A percentile compares a stretch with the other conserved stretches of the same genome.
These are phyloP conservation scores for Cairina moschata DNA, from an alignment of 2,113 vertebrate species.

Conservation along the genomic window DNA sequence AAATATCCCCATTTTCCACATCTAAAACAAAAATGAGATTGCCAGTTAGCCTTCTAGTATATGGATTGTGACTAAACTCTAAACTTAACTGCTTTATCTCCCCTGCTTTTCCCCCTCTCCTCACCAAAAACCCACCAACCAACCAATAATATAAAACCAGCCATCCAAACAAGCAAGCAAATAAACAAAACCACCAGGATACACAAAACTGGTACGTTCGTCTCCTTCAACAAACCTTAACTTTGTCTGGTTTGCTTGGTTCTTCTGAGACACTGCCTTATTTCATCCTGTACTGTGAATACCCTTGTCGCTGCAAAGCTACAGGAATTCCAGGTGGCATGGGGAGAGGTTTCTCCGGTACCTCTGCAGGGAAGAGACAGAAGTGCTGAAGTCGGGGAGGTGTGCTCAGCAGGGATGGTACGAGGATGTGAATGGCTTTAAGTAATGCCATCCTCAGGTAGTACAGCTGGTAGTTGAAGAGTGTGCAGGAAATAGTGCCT, in stretches of 20 bases:
- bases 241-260: not conserved
- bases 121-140: not conserved
- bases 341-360: not conserved
- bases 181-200: not conserved
- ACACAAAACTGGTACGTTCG: not conserved
- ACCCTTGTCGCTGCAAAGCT: not conserved
- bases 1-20: not conserved
- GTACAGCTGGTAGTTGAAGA: not conserved
- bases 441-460: too few species aligned
- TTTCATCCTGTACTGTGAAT: not conserved
- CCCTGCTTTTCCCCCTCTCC: too few species aligned
- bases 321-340: not conserved
- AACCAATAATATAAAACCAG: not conserved
- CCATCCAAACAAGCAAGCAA: not conserved
- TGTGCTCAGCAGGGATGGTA: not conserved
- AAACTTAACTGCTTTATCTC: not conserved
- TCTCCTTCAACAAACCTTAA: not conserved
- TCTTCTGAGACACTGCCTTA: not conserved
- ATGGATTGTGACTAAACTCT: not conserved
- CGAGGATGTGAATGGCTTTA: not conserved
- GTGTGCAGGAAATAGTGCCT: fast-evolving
- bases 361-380: not conserved
- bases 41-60: not conserved
- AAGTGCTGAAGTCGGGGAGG: not conserved
- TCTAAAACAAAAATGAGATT: not conserved